phyloP scores from a whole-genome alignment of 1,140 invertebrate genomes.

The Berghia stephanieae region DNA sequence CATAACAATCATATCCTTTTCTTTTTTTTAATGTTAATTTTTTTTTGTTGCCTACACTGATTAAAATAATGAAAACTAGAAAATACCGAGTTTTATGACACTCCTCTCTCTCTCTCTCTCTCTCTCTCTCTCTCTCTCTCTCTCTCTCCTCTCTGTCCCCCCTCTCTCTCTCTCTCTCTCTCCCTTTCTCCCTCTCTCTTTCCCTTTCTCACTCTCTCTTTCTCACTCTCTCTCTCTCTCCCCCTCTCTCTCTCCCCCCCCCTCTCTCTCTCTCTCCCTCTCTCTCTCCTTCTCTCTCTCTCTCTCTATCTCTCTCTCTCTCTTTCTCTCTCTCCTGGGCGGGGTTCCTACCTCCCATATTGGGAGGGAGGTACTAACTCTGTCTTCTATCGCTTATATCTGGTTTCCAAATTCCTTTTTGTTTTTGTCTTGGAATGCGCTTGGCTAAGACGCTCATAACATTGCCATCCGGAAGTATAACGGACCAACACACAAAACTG shows the following conservation, averaged over 20 bases:
- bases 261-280: neutral
- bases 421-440: neutral
- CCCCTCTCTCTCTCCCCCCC: neutral
- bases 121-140: slow-evolving; percentile 22
- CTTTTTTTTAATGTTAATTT: too few species aligned
- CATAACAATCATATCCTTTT: too few species aligned
- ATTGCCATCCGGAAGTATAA: too few species aligned
- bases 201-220: neutral
- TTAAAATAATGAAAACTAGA: too few species aligned
- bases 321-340: neutral
- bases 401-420: neutral
- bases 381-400: neutral
- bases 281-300: neutral
- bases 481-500: too few species aligned
- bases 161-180: neutral
- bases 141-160: slow-evolving; percentile 13
- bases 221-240: neutral
- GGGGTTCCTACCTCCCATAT: too few species aligned
- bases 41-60: too few species aligned
- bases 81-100: too few species aligned
- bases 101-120: slow-evolving; percentile 27
- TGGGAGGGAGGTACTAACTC: too few species aligned
- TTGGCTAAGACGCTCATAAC: neutral
- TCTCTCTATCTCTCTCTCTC: neutral
- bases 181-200: neutral